A percentile compares a stretch with the other conserved stretches of the same genome.
phyloP scores from a whole-genome alignment of 2,797 vertebrate genomes.

The Tragopan temminckii region DNA sequence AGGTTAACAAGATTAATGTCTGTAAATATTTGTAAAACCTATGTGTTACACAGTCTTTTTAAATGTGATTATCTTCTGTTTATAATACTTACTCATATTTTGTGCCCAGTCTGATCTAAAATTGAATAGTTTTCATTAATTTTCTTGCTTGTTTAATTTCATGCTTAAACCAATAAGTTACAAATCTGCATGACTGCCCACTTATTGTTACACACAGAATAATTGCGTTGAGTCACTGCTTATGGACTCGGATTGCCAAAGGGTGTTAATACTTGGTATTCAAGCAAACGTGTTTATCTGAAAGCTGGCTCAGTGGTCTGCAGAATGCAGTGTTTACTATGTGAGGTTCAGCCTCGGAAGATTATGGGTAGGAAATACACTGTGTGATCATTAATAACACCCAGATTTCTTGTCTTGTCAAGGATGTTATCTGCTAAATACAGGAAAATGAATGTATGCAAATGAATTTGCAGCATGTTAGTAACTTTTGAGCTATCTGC shows the following conservation, averaged over 20 bases:
- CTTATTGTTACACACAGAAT: constrained; percentile 54
- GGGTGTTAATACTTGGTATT: constrained; percentile 62
- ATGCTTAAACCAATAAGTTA: constrained; percentile 68
- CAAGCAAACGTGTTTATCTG: constrained; percentile 58
- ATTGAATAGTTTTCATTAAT: constrained; percentile 66
- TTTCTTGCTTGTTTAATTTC: constrained; percentile 74
- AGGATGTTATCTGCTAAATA: neutral
- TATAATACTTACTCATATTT: constrained; percentile 63
- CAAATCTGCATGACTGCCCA: constrained; percentile 68
- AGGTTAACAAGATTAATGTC: constrained; percentile 73
- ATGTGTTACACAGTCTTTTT: constrained; percentile 52
- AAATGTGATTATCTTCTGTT: constrained; percentile 75
- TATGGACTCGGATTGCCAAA: constrained; percentile 41
- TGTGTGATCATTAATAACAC: neutral
- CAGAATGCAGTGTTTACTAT: constrained; percentile 38
- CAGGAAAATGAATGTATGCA: neutral
- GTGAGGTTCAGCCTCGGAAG: neutral
- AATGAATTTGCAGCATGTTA: neutral
- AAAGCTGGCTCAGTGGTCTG: constrained; percentile 20
- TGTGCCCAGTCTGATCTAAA: constrained; percentile 47
- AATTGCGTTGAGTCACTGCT: constrained; percentile 70
- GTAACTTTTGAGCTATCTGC: neutral
- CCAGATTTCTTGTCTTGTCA: neutral
- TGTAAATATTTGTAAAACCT: constrained; percentile 74
- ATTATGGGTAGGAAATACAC: neutral